A percentile compares a stretch with the other conserved stretches of the same genome.
These are phyloP conservation scores for Bungarus multicinctus DNA, from an alignment of 2,113 vertebrate species.

Conservation along the genomic window DNA sequence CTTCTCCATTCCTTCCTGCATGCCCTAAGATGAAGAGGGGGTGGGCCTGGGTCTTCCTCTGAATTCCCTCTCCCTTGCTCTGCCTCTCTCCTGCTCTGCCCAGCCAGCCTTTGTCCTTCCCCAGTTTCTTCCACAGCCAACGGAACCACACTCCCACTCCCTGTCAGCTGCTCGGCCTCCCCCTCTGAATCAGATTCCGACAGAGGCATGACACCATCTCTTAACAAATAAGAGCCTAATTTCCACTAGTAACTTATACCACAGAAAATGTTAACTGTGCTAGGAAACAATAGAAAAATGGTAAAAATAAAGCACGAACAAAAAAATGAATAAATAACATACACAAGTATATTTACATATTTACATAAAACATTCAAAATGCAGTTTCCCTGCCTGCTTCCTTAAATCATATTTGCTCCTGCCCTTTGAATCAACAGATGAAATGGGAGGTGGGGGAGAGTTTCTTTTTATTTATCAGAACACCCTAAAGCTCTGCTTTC, in stretches of 20 bases:
- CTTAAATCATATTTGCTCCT: not conserved
- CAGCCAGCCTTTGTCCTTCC: no score
- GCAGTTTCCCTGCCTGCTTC: not conserved
- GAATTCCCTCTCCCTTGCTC: no score
- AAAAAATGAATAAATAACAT: not conserved
- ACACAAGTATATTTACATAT: not conserved
- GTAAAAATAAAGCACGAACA: not conserved
- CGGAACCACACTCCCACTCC: no score
- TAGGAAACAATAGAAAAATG: accelerated
- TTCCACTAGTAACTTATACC: not conserved
- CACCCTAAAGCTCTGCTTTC: not conserved
- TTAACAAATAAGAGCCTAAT: not conserved
- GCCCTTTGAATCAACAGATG: not conserved
- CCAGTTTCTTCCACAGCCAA: no score
- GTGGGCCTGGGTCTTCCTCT: no score
- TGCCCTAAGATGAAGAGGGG: no score
- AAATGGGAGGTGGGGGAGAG: not conserved
- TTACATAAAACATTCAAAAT: not conserved
- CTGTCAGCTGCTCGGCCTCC: no score
- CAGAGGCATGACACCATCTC: not conserved
- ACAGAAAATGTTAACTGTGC: not conserved
- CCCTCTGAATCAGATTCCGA: no score
- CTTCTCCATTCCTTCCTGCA: no score
- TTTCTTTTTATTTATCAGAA: not conserved
- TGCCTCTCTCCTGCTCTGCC: no score